Percentiles rank a stretch among this genome's conserved stretches.
Conservation (phyloP, 2,888 invertebrate species). For the Eristalinus sepulchralis region DNA sequence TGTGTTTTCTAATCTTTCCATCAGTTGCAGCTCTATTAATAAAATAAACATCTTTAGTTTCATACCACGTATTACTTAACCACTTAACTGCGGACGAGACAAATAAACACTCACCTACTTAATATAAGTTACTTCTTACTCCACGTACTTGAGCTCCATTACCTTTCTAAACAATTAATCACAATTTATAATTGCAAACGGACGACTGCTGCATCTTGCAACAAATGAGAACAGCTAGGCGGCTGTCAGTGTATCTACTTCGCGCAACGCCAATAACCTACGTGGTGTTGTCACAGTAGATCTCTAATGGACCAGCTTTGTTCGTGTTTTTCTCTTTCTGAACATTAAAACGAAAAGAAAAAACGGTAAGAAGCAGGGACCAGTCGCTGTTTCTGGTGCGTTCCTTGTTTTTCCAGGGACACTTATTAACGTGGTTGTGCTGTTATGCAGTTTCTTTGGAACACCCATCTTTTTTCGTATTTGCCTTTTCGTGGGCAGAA, state of each 20-base stretch:
- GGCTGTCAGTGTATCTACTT: slow-evolving; percentile 40
- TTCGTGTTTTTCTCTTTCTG: slow-evolving; percentile 28
- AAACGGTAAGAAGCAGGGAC: slow-evolving; percentile 48
- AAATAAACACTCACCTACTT: slow-evolving; percentile 1
- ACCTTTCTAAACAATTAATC: slow-evolving; percentile 65
- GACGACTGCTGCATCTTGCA: slow-evolving; percentile 59
- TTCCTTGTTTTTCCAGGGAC: slow-evolving; percentile 56
- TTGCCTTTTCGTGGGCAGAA: slow-evolving; percentile 63
- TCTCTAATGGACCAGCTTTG: slow-evolving; percentile 50
- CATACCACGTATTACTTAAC: neutral
- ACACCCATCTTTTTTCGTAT: slow-evolving; percentile 30
- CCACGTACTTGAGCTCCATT: slow-evolving; percentile 54
- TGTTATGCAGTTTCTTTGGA: neutral
- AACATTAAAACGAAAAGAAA: neutral
- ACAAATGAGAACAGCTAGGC: slow-evolving; percentile 46
- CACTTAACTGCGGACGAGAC: neutral
- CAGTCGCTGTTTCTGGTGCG: slow-evolving; percentile 33
- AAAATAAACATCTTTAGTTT: slow-evolving; percentile 12
- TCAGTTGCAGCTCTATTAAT: slow-evolving; percentile 19
- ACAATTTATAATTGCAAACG: slow-evolving; percentile 68
- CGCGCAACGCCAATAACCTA: slow-evolving; percentile 65
- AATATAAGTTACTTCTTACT: slow-evolving; percentile 22
- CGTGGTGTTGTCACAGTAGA: slow-evolving; percentile 62
- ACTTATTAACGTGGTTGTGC: slow-evolving; percentile 34
- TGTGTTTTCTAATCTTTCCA: too few species aligned